Conservation (phyloP, 2,797 vertebrate species). For the Scolopax rusticola region DNA sequence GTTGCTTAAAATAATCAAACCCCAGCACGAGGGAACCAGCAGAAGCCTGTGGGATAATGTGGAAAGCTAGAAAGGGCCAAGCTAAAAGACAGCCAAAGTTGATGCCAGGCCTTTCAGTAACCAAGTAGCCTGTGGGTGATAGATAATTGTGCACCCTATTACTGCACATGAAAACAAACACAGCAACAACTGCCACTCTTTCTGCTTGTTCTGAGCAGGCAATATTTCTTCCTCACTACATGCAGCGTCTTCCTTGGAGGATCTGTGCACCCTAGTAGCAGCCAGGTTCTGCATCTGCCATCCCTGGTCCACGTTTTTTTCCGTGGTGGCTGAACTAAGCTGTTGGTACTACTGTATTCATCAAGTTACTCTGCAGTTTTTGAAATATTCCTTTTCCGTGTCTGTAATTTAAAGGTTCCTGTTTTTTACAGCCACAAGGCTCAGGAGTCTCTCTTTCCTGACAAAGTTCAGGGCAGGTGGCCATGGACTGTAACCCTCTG, state of each 20-base stretch:
- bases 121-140: neutral
- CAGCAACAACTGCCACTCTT: neutral
- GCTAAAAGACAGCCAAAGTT: neutral
- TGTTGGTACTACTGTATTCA: neutral
- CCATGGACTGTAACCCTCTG: neutral
- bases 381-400: neutral
- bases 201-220: neutral
- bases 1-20: neutral
- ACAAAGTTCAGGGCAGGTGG: neutral
- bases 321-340: neutral
- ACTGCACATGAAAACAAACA: neutral
- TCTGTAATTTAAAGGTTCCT: neutral
- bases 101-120: neutral
- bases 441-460: neutral
- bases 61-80: neutral
- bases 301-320: neutral
- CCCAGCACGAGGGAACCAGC: neutral
- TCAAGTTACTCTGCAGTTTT: neutral
- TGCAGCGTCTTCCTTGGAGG: neutral
- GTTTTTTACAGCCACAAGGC: neutral
- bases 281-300: neutral
- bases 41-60: neutral
- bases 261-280: neutral
- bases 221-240: neutral
- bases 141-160: rapidly evolving